Base-by-base conservation (phyloP, 2,113 vertebrate genomes). In the Clupea harengus region DNA sequence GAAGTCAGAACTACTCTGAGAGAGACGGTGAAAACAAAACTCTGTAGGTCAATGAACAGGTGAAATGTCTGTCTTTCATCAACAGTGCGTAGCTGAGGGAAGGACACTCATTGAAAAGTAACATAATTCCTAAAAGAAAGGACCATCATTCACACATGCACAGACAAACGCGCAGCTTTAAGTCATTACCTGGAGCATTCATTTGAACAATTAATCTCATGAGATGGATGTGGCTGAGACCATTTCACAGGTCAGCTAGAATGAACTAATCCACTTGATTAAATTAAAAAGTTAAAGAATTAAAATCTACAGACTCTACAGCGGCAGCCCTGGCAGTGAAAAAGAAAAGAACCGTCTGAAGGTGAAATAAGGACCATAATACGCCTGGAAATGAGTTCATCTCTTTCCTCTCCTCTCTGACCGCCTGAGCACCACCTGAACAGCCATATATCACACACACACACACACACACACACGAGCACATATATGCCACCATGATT, bases 1-100 rank as follows among this genome's bases (percentile, higher is more conserved):
- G 45, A 85, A 52, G 44, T 64, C 64, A 85, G 44, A 67, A 50
- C 49, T 64, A 57, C 78, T 67, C 60, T 25, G 45, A 64, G 17
- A 81, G 81, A 86, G 64, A 45, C 81, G 82, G 25, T 54, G 64
- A 81, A 49, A 83, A 81, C 39, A 52, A 64, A 45, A 87, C 15
- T 72, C 9, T 72, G 64, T 32, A 13, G 72, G 83, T 46, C 28
- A 84, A 17, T n/a, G n/a, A n/a, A n/a, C 28, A 67, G 18, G 44
- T 47, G 25, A 52, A 67, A n/a, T 44, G 28, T n/a, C n/a, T 32
- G 64, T 72, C 28, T 64, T 64, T 72, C 64, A 28, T 28, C 64
- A 72, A 28, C 64, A 72, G 28, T 11, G 64, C 25, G 28, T 28
- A 72, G 64, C 64, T 54, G 52, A 54, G 25, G 64, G 64, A 81